Evolutionary conservation across 1,140 invertebrate genomes (phyloP).

Genomic region (Scaptomyza montana): DNA sequence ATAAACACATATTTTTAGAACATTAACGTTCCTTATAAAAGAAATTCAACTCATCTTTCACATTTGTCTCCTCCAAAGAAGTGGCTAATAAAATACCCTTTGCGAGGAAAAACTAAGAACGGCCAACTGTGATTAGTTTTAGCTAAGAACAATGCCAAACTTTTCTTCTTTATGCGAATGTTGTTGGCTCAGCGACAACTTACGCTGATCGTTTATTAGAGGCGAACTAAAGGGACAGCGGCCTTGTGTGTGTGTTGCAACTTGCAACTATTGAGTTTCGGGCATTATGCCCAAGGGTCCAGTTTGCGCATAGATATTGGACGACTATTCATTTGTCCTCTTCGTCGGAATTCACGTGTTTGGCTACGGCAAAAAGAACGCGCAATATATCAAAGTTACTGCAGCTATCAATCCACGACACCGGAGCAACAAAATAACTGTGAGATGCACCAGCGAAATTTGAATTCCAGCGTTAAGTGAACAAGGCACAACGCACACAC

Average conservation of each 20-base stretch:
- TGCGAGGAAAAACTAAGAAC: not conserved
- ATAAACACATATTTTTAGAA: no score
- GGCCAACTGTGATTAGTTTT: constrained; percentile 48
- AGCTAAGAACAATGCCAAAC: constrained; percentile 29
- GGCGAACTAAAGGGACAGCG: constrained; percentile 14
- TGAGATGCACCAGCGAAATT: constrained; percentile 51
- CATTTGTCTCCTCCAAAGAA: no score
- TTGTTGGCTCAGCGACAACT: constrained; percentile 31
- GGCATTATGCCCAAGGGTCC: constrained; percentile 34
- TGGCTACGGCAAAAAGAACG: constrained; percentile 10
- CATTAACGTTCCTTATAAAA: no score
- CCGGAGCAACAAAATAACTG: constrained; percentile 33
- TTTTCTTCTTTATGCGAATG: not conserved
- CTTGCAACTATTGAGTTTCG: constrained; percentile 38
- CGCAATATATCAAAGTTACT: constrained; percentile 73
- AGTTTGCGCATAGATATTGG: constrained; percentile 2
- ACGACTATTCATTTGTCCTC: not conserved
- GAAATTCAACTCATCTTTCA: not conserved
- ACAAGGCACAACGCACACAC: constrained; percentile 31
- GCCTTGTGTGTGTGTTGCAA: not conserved
- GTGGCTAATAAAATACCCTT: no score
- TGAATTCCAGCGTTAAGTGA: constrained; percentile 72
- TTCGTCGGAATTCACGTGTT: constrained; percentile 17
- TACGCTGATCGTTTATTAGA: constrained; percentile 45
- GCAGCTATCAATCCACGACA: constrained; percentile 69